These are phyloP conservation scores for Saimiri boliviensis DNA, from an alignment of 2,113 vertebrate species.

Conservation along the genomic window DNA sequence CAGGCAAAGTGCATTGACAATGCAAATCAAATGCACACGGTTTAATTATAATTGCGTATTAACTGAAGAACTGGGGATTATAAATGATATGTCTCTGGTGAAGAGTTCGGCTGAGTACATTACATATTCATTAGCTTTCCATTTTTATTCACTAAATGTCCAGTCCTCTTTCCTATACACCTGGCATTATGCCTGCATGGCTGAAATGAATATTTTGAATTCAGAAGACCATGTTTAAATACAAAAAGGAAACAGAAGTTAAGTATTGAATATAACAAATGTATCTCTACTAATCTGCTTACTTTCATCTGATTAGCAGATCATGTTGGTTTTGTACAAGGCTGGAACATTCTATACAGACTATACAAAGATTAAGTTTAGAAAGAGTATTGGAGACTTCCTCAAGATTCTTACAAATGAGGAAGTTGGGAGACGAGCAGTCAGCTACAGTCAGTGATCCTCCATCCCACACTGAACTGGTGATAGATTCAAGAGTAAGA, in stretches of 20 bases:
- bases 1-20: conserved; percentile 71
- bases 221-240: conserved; percentile 72
- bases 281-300: conserved; percentile 63
- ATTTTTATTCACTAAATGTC: conserved; percentile 79
- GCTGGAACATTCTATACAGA: neutral
- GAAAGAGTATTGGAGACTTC: neutral
- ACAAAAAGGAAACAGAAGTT: conserved; percentile 68
- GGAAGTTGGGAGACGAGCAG: neutral
- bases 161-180: conserved; percentile 70
- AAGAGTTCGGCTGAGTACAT: conserved; percentile 75
- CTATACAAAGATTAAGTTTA: neutral
- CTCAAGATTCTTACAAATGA: neutral
- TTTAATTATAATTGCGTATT: conserved; percentile 80
- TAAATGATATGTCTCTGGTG: conserved; percentile 71
- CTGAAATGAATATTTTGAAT: conserved; percentile 76
- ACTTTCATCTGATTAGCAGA: conserved; percentile 64
- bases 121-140: conserved; percentile 80
- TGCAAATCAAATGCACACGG: conserved; percentile 71
- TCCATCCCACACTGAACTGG: neutral
- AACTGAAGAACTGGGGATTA: conserved; percentile 75
- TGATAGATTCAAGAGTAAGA: neutral
- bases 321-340: conserved; percentile 44
- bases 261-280: conserved; percentile 70
- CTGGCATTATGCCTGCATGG: conserved; percentile 67
- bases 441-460: neutral